Evolutionary conservation across 2,113 vertebrate species (phyloP).

Genomic region (Halichoerus grypus): DNA sequence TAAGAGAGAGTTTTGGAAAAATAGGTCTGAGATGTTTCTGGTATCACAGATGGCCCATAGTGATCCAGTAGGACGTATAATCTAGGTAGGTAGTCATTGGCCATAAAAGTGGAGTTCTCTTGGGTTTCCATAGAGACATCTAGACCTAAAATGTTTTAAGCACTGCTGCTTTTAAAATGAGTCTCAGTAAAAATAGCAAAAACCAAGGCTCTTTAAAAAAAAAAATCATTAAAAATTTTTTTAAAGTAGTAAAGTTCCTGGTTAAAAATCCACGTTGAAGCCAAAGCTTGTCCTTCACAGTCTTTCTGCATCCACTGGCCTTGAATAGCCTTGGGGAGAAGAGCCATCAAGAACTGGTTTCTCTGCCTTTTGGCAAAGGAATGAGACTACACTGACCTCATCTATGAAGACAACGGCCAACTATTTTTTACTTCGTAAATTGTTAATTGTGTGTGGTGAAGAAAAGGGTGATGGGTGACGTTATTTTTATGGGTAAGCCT

Average conservation of each 20-base stretch:
- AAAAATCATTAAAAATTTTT: background rate
- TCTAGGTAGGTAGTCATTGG: conserved; percentile 81
- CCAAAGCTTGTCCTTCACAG: conserved; percentile 21
- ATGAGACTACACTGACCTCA: conserved; percentile 52
- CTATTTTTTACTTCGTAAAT: conserved; percentile 46
- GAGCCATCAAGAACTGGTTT: background rate
- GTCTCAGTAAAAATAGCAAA: conserved; percentile 69
- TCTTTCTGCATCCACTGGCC: background rate
- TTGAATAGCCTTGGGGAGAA: background rate
- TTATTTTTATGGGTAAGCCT: conserved; percentile 59
- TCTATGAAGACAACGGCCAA: background rate
- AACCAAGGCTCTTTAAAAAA: conserved; percentile 48
- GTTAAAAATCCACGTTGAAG: conserved; percentile 10
- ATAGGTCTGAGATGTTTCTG: conserved; percentile 80
- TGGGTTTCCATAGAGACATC: conserved; percentile 87
- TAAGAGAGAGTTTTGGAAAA: conserved; percentile 58
- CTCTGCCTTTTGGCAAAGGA: conserved; percentile 66
- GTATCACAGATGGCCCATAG: conserved; percentile 77
- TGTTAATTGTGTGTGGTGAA: conserved; percentile 58
- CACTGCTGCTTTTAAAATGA: conserved; percentile 77
- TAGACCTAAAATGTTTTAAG: conserved; percentile 78
- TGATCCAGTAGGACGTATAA: conserved; percentile 81
- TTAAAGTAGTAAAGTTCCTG: conserved; percentile 15
- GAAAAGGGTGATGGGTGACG: conserved; percentile 25
- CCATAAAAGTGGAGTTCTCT: conserved; percentile 77